Evolutionary conservation across 2,797 vertebrate species (phyloP).

Genomic region (Carduelis carduelis): DNA sequence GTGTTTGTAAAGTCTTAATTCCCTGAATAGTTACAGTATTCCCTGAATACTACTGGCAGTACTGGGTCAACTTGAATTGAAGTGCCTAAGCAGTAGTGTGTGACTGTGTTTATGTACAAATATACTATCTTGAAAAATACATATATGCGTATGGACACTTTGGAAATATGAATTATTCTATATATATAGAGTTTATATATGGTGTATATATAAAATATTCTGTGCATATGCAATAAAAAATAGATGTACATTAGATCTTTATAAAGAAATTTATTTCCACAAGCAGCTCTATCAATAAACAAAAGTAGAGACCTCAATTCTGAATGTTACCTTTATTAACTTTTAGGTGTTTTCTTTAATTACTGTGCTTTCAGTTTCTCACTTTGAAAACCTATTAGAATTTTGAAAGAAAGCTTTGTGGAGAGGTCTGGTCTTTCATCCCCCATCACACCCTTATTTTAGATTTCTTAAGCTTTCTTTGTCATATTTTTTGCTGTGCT

Average conservation of each 20-base stretch:
- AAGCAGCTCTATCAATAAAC: neutral
- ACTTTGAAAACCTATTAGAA: neutral
- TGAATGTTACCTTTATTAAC: neutral
- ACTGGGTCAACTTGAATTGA: neutral
- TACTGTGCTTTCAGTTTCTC: neutral
- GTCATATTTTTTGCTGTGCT: neutral
- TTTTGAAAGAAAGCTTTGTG: neutral
- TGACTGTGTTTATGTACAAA: neutral
- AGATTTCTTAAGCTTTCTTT: neutral
- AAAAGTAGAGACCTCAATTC: neutral
- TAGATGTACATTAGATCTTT: neutral
- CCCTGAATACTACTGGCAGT: neutral
- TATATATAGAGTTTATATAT: neutral
- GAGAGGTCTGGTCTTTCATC: neutral
- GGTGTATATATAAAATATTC: neutral
- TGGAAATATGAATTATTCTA: neutral
- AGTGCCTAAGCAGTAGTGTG: neutral
- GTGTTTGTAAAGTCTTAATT: neutral
- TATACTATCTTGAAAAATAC: neutral
- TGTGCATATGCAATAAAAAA: neutral
- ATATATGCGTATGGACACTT: too few relatives aligned
- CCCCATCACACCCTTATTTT: neutral
- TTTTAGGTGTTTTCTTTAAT: neutral
- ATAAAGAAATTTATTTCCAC: neutral
- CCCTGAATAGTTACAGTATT: neutral